Evolutionary conservation across 2,113 vertebrate species (phyloP).

Genomic region (Ochotona curzoniae): DNA sequence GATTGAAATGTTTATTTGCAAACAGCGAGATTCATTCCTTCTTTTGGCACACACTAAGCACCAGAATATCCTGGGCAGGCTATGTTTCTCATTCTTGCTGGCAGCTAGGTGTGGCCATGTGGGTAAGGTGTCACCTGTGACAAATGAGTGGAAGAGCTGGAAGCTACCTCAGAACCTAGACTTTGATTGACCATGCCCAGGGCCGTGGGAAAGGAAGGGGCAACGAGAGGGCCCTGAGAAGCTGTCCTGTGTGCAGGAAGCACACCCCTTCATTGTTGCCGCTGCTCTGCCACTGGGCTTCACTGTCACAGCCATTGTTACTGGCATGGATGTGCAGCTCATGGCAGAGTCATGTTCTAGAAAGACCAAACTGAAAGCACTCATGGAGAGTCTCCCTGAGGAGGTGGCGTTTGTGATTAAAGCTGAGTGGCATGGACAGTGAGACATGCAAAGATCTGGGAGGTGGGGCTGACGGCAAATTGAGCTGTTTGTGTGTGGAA

Average conservation of each 20-base stretch:
- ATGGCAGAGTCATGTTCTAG: background rate
- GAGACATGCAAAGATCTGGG: background rate
- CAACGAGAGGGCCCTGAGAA: background rate
- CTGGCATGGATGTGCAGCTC: fast-evolving
- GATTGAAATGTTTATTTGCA: background rate
- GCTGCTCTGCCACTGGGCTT: background rate
- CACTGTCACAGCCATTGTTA: background rate
- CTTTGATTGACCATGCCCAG: background rate
- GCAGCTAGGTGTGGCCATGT: background rate
- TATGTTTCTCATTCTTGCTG: background rate
- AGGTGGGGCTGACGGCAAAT: background rate
- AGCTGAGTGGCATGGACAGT: background rate
- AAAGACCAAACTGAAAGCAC: background rate
- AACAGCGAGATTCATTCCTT: background rate
- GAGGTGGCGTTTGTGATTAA: background rate
- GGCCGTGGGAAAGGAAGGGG: fast-evolving
- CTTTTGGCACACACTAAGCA: background rate
- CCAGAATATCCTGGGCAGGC: background rate
- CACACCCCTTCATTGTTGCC: background rate
- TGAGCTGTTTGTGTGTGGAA: background rate
- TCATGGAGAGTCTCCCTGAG: background rate
- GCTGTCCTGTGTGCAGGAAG: background rate
- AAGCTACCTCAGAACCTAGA: background rate
- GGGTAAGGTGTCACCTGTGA: background rate
- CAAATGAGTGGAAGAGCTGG: background rate